These are phyloP conservation scores for Hydropotes inermis DNA, from an alignment of 2,113 vertebrate genomes.

Conservation along the genomic window DNA sequence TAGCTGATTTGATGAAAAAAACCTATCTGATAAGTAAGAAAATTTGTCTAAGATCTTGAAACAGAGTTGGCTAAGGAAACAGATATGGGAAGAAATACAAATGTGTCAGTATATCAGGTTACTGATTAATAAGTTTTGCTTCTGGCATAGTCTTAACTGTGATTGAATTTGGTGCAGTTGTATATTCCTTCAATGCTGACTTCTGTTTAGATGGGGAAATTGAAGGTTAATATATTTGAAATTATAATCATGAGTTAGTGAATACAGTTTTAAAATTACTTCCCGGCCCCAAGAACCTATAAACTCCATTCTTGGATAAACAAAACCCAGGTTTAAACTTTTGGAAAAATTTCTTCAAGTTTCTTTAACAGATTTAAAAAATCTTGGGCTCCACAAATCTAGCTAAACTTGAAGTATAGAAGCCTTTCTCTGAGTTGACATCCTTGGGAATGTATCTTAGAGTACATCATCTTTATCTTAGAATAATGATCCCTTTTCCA, in stretches of 20 bases:
- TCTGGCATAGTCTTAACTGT: neutral
- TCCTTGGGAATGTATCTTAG: slow-evolving; percentile 47
- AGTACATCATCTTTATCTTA: slow-evolving; percentile 46
- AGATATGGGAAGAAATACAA: slow-evolving; percentile 5
- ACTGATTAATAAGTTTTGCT: neutral
- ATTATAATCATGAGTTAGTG: neutral
- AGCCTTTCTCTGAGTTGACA: slow-evolving; percentile 64
- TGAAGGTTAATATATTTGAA: neutral
- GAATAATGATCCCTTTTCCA: slow-evolving; percentile 28
- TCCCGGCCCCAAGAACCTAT: neutral
- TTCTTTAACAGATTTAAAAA: slow-evolving; percentile 52
- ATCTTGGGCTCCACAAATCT: neutral
- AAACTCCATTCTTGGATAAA: slow-evolving; percentile 29
- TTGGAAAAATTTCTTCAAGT: neutral
- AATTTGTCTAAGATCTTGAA: slow-evolving; percentile 7
- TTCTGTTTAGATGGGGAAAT: slow-evolving; percentile 33
- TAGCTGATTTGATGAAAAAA: neutral
- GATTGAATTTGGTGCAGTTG: neutral
- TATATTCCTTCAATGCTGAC: slow-evolving; percentile 8
- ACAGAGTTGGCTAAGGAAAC: slow-evolving; percentile 14
- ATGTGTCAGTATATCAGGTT: neutral
- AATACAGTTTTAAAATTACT: neutral
- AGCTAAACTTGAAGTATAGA: slow-evolving; percentile 43
- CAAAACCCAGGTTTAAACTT: slow-evolving; percentile 36
- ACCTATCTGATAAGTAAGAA: neutral